These are phyloP conservation scores for Hoplodrina blanda DNA, from an alignment of 2,888 invertebrate genomes.

Conservation along the genomic window DNA sequence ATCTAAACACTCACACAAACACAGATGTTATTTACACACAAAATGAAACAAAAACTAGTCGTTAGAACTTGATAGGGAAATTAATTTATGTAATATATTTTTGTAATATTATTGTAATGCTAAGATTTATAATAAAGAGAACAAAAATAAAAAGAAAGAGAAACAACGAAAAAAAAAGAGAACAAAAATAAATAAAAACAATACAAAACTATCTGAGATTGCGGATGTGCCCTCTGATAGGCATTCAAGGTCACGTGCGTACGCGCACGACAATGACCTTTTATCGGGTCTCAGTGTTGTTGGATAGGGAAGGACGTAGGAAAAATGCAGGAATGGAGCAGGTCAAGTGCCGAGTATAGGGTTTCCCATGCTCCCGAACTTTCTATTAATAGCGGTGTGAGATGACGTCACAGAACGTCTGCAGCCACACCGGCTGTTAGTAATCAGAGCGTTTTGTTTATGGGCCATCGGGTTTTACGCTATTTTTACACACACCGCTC, in stretches of 20 bases:
- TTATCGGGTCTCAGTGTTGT: conserved; percentile 78
- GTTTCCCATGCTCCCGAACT: conserved; percentile 74
- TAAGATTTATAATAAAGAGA: conserved; percentile 91
- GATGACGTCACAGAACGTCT: conserved; percentile 81
- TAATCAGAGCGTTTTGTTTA: conserved; percentile 83
- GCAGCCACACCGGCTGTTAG: conserved; percentile 81
- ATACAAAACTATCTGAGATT: conserved; percentile 69
- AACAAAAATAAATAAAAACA: conserved; percentile 68
- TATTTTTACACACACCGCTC: conserved; percentile 69
- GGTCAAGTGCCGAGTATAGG: conserved; percentile 86
- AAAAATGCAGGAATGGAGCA: conserved; percentile 76
- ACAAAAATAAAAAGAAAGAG: conserved; percentile 83
- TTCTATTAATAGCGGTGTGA: conserved; percentile 70
- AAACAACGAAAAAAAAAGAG: conserved; percentile 72
- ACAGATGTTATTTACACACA: conserved; percentile 74
- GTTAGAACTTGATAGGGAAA: conserved; percentile 77
- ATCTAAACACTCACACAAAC: conserved; percentile 73
- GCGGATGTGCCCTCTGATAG: conserved; percentile 64
- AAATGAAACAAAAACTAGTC: conserved; percentile 74
- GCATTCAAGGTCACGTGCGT: conserved; percentile 82
- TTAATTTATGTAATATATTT: conserved; percentile 87
- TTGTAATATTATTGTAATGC: conserved; percentile 88
- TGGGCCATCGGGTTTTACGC: conserved; percentile 77
- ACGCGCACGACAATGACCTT: conserved; percentile 85
- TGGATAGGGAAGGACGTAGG: conserved; percentile 66